A percentile compares a stretch with the other conserved stretches of the same genome.
These are phyloP conservation scores for Thymelicus sylvestris DNA, from an alignment of 2,888 invertebrate genomes.

Conservation along the genomic window DNA sequence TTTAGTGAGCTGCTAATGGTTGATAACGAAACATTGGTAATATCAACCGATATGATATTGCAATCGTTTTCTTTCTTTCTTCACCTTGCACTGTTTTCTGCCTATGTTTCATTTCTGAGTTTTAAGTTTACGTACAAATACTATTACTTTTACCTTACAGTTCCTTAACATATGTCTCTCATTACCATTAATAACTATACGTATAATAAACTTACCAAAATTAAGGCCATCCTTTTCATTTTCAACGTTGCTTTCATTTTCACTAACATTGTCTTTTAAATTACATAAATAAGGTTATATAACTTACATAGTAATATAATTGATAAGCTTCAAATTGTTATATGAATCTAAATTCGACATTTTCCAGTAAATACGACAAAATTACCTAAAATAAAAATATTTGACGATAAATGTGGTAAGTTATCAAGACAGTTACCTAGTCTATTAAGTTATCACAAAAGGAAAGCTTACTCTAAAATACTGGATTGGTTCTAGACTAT, in stretches of 20 bases:
- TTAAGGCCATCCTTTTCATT: constrained; percentile 26
- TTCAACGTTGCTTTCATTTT: constrained; percentile 22
- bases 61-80: too few relatives aligned
- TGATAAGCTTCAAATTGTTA: not conserved
- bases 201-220: constrained; percentile 15
- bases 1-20: too few relatives aligned
- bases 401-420: not conserved
- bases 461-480: constrained; percentile 36
- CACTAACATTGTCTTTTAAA: constrained; percentile 31
- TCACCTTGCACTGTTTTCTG: too few relatives aligned
- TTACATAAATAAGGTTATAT: not conserved
- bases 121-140: too few relatives aligned
- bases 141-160: too few relatives aligned
- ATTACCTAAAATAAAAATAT: not conserved
- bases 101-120: too few relatives aligned
- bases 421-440: not conserved
- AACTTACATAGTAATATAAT: not conserved
- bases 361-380: not conserved
- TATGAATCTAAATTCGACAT: not conserved
- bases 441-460: constrained; percentile 6
- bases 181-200: constrained; percentile 3
- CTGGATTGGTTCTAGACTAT: constrained; percentile 29
- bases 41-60: too few relatives aligned
- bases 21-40: too few relatives aligned
- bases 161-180: constrained; percentile 2